Percentiles rank a stretch among this genome's conserved stretches.
These are phyloP conservation scores for Erannis defoliaria DNA, from an alignment of 2,888 invertebrate species.

Conservation along the genomic window DNA sequence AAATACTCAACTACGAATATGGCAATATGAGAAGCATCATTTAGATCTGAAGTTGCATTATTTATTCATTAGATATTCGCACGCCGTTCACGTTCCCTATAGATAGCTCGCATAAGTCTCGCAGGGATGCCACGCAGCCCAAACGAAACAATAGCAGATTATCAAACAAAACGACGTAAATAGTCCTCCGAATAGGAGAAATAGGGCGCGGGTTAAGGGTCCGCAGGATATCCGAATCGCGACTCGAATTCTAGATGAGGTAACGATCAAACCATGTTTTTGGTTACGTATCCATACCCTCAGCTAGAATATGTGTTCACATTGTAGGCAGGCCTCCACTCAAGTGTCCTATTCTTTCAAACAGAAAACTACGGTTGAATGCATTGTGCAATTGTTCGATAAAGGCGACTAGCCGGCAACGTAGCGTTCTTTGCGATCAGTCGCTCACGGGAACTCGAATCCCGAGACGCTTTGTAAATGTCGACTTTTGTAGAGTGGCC, in stretches of 20 bases:
- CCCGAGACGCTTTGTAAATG: constrained; percentile 62
- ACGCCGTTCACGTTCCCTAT: constrained; percentile 79
- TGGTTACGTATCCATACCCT: constrained; percentile 50
- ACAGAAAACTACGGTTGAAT: constrained; percentile 42
- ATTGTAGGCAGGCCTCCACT: constrained; percentile 23
- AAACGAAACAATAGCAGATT: constrained; percentile 83
- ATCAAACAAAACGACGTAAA: constrained; percentile 85
- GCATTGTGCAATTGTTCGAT: constrained; percentile 59
- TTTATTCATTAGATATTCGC: constrained; percentile 78
- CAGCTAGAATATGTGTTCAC: constrained; percentile 35
- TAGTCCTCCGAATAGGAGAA: constrained; percentile 79
- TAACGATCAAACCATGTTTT: constrained; percentile 58
- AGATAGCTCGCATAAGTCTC: constrained; percentile 84
- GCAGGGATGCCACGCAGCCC: constrained; percentile 74
- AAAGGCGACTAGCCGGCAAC: constrained; percentile 61
- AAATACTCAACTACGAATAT: constrained; percentile 23
- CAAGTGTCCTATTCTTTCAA: constrained; percentile 28
- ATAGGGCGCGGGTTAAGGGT: constrained; percentile 81
- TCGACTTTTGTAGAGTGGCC: constrained; percentile 59
- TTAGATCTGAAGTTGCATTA: constrained; percentile 53
- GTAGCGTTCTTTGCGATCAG: constrained; percentile 58
- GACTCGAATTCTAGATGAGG: constrained; percentile 83
- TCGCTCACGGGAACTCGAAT: constrained; percentile 61
- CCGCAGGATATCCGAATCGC: constrained; percentile 76
- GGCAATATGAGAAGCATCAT: constrained; percentile 44